These are phyloP conservation scores for Elymnias hypermnestra DNA, from an alignment of 1,140 invertebrate genomes.

Conservation along the genomic window DNA sequence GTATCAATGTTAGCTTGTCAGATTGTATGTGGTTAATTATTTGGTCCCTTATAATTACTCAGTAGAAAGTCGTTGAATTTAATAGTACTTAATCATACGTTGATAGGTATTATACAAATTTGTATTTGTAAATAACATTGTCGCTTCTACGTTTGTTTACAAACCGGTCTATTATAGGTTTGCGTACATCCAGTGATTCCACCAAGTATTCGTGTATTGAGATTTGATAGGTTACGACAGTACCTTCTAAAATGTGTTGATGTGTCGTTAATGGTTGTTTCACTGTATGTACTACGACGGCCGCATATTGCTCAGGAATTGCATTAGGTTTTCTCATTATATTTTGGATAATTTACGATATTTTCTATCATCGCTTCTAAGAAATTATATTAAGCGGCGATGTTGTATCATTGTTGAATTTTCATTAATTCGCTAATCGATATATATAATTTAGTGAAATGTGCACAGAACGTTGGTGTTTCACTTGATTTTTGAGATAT, in stretches of 20 bases:
- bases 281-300: constrained; percentile 24
- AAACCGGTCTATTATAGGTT: constrained; percentile 24
- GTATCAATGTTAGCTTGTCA: constrained; percentile 71
- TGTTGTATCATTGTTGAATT: constrained; percentile 68
- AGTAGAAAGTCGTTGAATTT: constrained; percentile 67
- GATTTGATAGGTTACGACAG: no score
- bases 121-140: constrained; percentile 65
- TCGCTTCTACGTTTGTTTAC: constrained; percentile 47
- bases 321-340: constrained; percentile 64
- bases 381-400: constrained; percentile 50
- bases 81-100: constrained; percentile 52
- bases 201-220: no score
- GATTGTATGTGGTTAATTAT: constrained; percentile 63
- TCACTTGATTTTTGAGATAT: constrained; percentile 74
- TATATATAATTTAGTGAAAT: constrained; percentile 60
- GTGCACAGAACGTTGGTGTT: constrained; percentile 74
- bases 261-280: constrained; percentile 6
- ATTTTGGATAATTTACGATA: constrained; percentile 61
- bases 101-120: constrained; percentile 40
- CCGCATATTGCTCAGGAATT: constrained; percentile 70
- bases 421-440: constrained; percentile 54
- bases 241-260: background rate
- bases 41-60: constrained; percentile 61
- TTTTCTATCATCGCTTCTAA: constrained; percentile 64
- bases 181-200: constrained; percentile 25